Base-by-base conservation (phyloP, 2,888 invertebrate species). In the Selenia dentaria region DNA sequence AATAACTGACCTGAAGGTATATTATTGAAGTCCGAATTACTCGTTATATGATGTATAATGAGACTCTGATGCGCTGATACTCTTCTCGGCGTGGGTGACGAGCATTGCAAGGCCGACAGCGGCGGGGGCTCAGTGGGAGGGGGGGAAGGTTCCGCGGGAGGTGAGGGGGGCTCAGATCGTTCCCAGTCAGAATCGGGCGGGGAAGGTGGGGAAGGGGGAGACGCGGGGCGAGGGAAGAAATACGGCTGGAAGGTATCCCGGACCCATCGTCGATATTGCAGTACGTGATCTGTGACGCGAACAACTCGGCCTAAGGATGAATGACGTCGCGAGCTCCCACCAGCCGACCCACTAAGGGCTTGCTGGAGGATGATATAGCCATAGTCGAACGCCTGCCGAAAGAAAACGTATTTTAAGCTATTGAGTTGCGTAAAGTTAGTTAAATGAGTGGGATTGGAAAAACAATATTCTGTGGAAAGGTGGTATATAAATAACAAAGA, bases 231-330 rank as follows among this genome's bases (percentile, higher is more conserved):
- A 67, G 86, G 83, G 79, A 88, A 86, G 82, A 86, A 87, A 79
- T 64, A 87, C 6, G 80, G 71, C 64, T 80, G 69, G 81, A 89
- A 89, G 51, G 85, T 85, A 78, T 83, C 82, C 51, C 78, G 81
- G 73, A 87, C 88, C 89, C 87, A 86, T 66, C 86, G 83, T 35
- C 88, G 78, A 80, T 93, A 93, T 79, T 93, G 92, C 68, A 93
- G 91, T 69, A 99, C 98, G 88, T 98, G 97, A 87, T 98, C 98
- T 29, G 98, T 97, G 45, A 99, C 96, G 67, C 97, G 94, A 67
- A 99, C 94, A 62, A 99, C 96, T 67, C 98, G 94, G 25, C 98
- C 98, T 64, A 99, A 92, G 83, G 97, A 95, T 54, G 93, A 92
- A 69, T 91, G 88, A 18, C 89, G 83, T 80, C 76, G 60, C 89